A percentile compares a stretch with the other conserved stretches of the same genome.
Evolutionary conservation across 2,797 vertebrate genomes (phyloP).

Genomic region (Hirundo rustica): DNA sequence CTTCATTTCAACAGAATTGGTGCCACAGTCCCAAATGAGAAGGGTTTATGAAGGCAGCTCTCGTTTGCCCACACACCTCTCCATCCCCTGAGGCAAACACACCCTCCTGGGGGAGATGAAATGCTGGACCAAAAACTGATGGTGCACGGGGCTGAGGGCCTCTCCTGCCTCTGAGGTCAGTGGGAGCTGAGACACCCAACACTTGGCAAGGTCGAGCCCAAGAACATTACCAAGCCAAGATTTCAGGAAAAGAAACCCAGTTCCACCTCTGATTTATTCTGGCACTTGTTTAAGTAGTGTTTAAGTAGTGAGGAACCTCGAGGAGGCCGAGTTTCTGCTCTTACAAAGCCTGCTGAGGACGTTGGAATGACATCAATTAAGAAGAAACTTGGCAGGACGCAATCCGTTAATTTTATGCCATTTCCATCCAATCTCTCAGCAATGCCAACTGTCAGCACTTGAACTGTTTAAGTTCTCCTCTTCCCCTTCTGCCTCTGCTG

Average conservation of each 20-base stretch:
- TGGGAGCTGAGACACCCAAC: neutral
- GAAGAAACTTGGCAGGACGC: slow-evolving; percentile 43
- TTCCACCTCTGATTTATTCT: neutral
- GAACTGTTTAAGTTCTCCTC: slow-evolving; percentile 28
- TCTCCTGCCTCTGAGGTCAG: neutral
- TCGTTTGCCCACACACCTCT: neutral
- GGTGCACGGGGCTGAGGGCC: neutral
- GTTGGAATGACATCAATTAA: slow-evolving; percentile 42
- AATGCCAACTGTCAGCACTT: slow-evolving; percentile 52
- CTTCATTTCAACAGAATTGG: neutral
- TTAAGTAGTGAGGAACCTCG: neutral
- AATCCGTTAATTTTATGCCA: slow-evolving; percentile 58
- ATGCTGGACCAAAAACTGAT: neutral
- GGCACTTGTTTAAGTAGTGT: too few relatives aligned
- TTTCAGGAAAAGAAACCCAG: neutral
- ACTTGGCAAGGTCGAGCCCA: neutral
- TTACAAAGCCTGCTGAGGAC: slow-evolving; percentile 25
- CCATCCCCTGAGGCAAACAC: neutral
- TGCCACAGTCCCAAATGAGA: neutral
- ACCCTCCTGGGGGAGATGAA: neutral
- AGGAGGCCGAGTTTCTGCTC: neutral
- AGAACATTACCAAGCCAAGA: neutral
- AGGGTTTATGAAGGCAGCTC: neutral
- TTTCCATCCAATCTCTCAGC: slow-evolving; percentile 43
- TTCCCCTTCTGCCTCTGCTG: slow-evolving; percentile 32